Conservation (phyloP, 2,888 invertebrate species). For the Oithona nana region DNA sequence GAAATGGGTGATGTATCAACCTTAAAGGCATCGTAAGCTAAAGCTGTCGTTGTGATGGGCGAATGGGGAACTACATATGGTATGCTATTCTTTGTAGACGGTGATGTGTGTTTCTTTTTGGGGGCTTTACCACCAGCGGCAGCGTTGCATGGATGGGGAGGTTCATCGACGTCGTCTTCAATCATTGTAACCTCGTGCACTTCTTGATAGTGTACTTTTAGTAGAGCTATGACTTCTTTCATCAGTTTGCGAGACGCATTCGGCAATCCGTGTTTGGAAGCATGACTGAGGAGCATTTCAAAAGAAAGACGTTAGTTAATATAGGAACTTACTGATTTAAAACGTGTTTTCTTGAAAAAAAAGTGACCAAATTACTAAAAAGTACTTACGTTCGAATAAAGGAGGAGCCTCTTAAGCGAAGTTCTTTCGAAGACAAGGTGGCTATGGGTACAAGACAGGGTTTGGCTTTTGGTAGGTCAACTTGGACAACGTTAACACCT, state of each 20-base stretch:
- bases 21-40: background rate
- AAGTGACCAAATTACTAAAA: too few relatives aligned
- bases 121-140: background rate
- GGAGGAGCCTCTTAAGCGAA: background rate
- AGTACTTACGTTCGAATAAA: conserved; percentile 6
- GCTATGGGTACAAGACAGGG: background rate
- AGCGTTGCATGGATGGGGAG: too few relatives aligned
- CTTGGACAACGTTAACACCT: too few relatives aligned
- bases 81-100: background rate
- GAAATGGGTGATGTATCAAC: background rate
- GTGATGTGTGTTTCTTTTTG: background rate
- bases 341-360: too few relatives aligned
- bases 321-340: too few relatives aligned
- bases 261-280: conserved; percentile 8
- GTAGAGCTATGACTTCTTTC: background rate
- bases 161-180: background rate
- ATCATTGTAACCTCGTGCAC: background rate
- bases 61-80: background rate
- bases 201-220: background rate
- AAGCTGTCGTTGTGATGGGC: background rate
- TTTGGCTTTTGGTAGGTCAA: too few relatives aligned
- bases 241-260: conserved; percentile 12
- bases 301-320: too few relatives aligned
- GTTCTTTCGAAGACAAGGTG: background rate
- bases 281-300: too few relatives aligned